phyloP scores from a whole-genome alignment of 2,888 invertebrate genomes.

The Eupithecia dodoneata region DNA sequence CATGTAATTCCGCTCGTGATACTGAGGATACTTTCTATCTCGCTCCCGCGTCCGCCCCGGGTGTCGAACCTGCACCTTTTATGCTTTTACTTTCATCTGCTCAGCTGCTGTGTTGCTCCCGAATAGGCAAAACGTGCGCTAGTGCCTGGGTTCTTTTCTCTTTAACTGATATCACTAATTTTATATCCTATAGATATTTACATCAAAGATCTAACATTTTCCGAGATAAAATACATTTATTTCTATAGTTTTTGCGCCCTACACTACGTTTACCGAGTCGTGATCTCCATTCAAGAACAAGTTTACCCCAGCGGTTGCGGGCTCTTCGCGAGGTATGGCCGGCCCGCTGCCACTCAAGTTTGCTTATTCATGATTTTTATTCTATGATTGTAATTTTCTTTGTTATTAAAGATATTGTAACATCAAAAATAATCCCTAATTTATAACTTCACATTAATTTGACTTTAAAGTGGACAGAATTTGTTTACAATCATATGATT shows the following conservation, averaged over 20 bases:
- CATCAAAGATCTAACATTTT: no score
- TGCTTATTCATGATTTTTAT: no score
- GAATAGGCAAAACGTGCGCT: neutral
- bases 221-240: no score
- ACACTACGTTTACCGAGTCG: no score
- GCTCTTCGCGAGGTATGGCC: no score
- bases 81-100: conserved; percentile 45
- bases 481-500: conserved; percentile 3
- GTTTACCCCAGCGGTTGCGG: no score
- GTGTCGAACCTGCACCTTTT: conserved; percentile 45
- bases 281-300: no score
- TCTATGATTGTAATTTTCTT: no score
- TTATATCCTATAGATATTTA: no score
- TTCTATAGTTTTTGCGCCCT: no score
- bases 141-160: neutral
- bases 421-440: neutral
- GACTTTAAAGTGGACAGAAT: neutral
- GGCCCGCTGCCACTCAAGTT: no score
- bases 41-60: conserved; percentile 41
- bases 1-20: conserved; percentile 46
- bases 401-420: no score
- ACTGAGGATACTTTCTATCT: conserved; percentile 54
- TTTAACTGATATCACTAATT: neutral
- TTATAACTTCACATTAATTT: neutral
- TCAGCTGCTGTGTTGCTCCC: neutral